Conservation (phyloP, 92 coral and sea anemone species). For the Parazoanthus swiftii region DNA sequence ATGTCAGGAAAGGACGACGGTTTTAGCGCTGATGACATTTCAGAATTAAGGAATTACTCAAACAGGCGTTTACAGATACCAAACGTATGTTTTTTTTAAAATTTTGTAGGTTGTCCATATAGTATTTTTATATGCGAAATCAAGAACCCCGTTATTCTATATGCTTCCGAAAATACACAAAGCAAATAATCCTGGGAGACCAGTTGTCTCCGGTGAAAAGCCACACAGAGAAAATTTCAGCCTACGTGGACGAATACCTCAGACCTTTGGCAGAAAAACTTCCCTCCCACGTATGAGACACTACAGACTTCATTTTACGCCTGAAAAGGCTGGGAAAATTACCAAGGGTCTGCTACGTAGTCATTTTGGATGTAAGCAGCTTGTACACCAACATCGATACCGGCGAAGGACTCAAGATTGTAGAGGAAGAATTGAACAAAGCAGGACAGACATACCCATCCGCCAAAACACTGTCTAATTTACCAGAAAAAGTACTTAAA, state of each 20-base stretch:
- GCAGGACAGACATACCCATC: slow-evolving; percentile 26
- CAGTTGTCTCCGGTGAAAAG: slow-evolving; percentile 47
- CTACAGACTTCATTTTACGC: slow-evolving; percentile 44
- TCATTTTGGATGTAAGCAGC: slow-evolving; percentile 45
- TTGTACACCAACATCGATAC: slow-evolving; percentile 28
- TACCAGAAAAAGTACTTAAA: slow-evolving; percentile 42
- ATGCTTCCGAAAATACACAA: no score
- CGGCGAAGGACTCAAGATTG: not conserved
- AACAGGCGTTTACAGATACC: no score
- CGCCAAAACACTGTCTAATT: slow-evolving; percentile 19
- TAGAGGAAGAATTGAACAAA: slow-evolving; percentile 44
- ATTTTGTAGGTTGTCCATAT: no score
- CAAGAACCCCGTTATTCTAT: no score
- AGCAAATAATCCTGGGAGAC: slow-evolving; percentile 6
- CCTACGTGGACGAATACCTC: slow-evolving; percentile 49
- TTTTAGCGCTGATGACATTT: no score
- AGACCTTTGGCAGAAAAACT: slow-evolving; percentile 48
- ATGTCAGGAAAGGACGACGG: no score
- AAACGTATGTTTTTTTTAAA: no score
- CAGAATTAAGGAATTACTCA: no score
- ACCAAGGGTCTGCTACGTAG: slow-evolving; percentile 43
- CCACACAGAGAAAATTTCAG: slow-evolving; percentile 54
- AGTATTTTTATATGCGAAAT: not conserved
- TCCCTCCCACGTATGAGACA: slow-evolving; percentile 47
- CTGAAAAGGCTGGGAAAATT: slow-evolving; percentile 37